Evolutionary conservation across 2,888 invertebrate genomes (phyloP).

Genomic region (Aquatica leii): DNA sequence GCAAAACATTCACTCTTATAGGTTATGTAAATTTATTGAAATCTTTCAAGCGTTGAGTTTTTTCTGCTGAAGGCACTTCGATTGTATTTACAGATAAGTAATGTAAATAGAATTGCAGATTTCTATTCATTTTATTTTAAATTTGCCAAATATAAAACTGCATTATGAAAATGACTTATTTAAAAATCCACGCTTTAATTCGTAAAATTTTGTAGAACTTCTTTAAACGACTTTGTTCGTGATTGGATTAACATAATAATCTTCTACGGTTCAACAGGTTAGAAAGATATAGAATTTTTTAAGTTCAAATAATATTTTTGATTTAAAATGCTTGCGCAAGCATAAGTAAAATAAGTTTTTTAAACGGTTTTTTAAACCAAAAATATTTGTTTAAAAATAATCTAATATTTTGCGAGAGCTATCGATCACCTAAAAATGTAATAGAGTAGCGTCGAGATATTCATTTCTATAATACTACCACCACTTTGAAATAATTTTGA

Average conservation of each 20-base stretch:
- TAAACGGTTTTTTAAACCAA: not conserved
- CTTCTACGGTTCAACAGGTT: too few species aligned
- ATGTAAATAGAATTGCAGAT: constrained; percentile 55
- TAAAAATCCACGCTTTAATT: not conserved
- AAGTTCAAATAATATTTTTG: too few species aligned
- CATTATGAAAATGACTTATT: constrained; percentile 23
- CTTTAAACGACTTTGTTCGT: not conserved
- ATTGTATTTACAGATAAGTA: constrained; percentile 52
- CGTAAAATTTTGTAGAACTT: not conserved
- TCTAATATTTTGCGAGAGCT: constrained; percentile 12
- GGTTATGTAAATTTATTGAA: constrained; percentile 55
- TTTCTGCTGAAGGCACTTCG: constrained; percentile 41
- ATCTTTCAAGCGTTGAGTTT: constrained; percentile 46
- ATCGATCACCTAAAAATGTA: constrained; percentile 28
- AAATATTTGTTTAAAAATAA: constrained; percentile 1
- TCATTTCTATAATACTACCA: constrained; percentile 25
- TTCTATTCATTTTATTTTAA: constrained; percentile 40
- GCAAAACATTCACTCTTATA: constrained; percentile 34
- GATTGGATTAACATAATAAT: too few species aligned
- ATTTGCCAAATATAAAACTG: constrained; percentile 15
- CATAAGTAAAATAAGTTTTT: not conserved
- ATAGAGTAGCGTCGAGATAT: constrained; percentile 22
- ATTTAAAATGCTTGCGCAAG: too few species aligned
- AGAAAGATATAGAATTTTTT: too few species aligned
- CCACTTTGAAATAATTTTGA: constrained; percentile 29